These are phyloP conservation scores for Thalassaphorura encarpata DNA, from an alignment of 1,140 invertebrate species.

Conservation along the genomic window DNA sequence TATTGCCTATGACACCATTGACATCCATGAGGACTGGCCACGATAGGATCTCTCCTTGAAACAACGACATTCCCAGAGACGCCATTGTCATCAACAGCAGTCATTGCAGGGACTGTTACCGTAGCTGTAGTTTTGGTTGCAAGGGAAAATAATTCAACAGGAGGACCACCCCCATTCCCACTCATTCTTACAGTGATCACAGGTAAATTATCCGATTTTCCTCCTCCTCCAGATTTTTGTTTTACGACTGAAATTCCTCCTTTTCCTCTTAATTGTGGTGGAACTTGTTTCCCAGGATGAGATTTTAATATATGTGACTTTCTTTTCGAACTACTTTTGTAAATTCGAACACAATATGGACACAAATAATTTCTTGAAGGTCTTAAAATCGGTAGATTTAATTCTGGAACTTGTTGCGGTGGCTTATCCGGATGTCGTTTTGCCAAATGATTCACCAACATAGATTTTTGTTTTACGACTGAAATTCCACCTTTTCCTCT, in stretches of 20 bases:
- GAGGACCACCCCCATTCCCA: too few species aligned
- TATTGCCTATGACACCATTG: constrained; percentile 77
- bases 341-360: constrained; percentile 70
- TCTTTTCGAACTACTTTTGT: constrained; percentile 73
- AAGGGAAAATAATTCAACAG: too few species aligned
- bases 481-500: constrained; percentile 41
- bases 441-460: constrained; percentile 77
- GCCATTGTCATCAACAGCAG: constrained; percentile 37
- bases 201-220: constrained; percentile 41
- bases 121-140: constrained; percentile 35
- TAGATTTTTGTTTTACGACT: too few species aligned
- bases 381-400: constrained; percentile 68
- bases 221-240: constrained; percentile 34
- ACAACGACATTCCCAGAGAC: constrained; percentile 2
- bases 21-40: constrained; percentile 61
- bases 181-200: too few species aligned
- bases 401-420: constrained; percentile 63
- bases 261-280: constrained; percentile 43
- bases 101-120: constrained; percentile 50
- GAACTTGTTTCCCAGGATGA: constrained; percentile 65
- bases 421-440: constrained; percentile 68
- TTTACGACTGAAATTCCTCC: too few species aligned
- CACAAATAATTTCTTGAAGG: constrained; percentile 73
- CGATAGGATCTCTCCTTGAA: constrained; percentile 39
- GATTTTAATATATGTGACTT: constrained; percentile 76